Percentiles rank a stretch among this genome's conserved stretches.
These are phyloP conservation scores for Helostoma temminkii DNA, from an alignment of 2,797 vertebrate genomes.

Conservation along the genomic window DNA sequence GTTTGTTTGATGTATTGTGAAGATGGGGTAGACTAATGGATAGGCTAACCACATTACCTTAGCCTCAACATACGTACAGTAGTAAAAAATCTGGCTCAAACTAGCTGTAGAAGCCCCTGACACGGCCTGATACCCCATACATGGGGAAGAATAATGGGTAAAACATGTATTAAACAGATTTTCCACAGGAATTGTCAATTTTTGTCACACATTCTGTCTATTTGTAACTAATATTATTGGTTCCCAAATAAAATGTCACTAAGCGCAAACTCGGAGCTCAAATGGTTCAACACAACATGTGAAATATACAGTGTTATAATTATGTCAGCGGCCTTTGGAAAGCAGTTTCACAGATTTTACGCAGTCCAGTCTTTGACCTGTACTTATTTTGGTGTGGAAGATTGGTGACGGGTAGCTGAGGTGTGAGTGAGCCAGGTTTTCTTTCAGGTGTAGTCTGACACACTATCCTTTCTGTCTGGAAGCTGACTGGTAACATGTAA, in stretches of 20 bases:
- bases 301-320: neutral
- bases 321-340: neutral
- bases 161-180: no score
- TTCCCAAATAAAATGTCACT: neutral
- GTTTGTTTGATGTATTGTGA: no score
- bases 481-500: conserved; percentile 10
- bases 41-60: no score
- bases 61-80: no score
- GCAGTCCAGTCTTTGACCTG: conserved; percentile 22
- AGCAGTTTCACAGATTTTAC: conserved; percentile 21
- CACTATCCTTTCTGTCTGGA: conserved; percentile 20
- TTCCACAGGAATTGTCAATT: no score
- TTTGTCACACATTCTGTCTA: no score
- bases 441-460: neutral
- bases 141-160: no score
- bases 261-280: neutral
- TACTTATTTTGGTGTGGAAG: conserved; percentile 37
- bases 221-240: neutral
- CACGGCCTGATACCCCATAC: no score
- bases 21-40: no score
- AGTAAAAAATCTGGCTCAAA: no score
- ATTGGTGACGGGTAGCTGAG: conserved; percentile 32
- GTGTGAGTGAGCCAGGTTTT: conserved; percentile 28
- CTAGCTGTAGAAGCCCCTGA: no score
- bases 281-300: neutral